These are phyloP conservation scores for Listrodromus nycthemerus DNA, from an alignment of 2,888 invertebrate genomes.

Conservation along the genomic window DNA sequence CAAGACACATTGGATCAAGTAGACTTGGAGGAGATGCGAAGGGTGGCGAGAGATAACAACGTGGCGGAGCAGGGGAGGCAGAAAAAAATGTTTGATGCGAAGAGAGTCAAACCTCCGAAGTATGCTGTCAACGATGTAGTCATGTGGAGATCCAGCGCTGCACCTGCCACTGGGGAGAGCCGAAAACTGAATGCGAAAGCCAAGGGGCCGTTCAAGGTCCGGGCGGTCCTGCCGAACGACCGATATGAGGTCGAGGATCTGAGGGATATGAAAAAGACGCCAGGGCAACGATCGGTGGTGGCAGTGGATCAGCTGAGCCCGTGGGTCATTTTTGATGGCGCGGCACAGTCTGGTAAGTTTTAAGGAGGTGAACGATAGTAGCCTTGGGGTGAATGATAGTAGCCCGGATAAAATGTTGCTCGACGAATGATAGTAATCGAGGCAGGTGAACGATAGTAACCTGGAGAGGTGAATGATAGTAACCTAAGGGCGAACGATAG, in stretches of 20 bases:
- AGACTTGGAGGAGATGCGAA: conserved; percentile 52
- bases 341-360: too few species aligned
- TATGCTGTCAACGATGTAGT: conserved; percentile 67
- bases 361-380: too few species aligned
- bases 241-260: conserved; percentile 71
- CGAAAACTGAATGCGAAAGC: conserved; percentile 64
- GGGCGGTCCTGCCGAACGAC: conserved; percentile 68
- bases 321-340: too few species aligned
- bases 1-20: conserved; percentile 58
- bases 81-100: conserved; percentile 57
- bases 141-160: conserved; percentile 44
- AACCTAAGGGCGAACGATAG: too few species aligned
- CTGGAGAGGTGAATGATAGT: too few species aligned
- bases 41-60: conserved; percentile 40
- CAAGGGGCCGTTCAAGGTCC: conserved; percentile 69
- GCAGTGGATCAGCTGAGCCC: conserved; percentile 57
- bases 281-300: conserved; percentile 61
- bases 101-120: conserved; percentile 48
- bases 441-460: too few species aligned
- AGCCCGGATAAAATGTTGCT: too few species aligned
- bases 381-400: too few species aligned
- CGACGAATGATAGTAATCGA: too few species aligned
- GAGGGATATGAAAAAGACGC: conserved; percentile 66
- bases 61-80: conserved; percentile 53
- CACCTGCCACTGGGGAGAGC: conserved; percentile 66